Base-by-base conservation (phyloP, 23 tunicate genomes). In the Corella eumyota region DNA sequence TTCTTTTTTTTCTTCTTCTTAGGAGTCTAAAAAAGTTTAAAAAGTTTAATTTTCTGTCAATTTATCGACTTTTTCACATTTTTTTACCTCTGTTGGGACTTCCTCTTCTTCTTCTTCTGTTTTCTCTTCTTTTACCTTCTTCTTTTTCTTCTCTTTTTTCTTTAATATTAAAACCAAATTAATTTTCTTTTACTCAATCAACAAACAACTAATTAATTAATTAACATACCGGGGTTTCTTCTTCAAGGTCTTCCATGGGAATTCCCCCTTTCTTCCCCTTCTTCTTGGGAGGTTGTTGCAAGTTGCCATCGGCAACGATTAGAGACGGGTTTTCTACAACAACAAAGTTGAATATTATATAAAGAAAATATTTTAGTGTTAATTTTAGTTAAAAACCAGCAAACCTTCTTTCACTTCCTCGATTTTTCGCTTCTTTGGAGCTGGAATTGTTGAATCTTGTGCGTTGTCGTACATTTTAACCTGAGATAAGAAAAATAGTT, bases 381-480 rank as follows among this genome's bases (percentile, higher is more conserved):
- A 40, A 27, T 20, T 51, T n/a, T n/a, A n/a, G n/a, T n/a, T n/a
- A n/a, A n/a, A n/a, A n/a, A n/a, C n/a, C n/a, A n/a, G n/a, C n/a
- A n/a, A n/a, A n/a, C n/a, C 69, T 40, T 45, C 55, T 17, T 70
- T 67, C 28, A 61, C 34, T 32, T 86, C 90, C 22, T 90, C 90
- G 13, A 37, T 45, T 48, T 92, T 82, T 53, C 92, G 45, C 55
- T 92, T 92, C 56, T 65, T 64, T 0, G 95, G 81, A 2, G 58
- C 88, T 31, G 93, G 81, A 40, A 83, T 34, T 6, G 95, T 84
- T 33, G 65, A 65, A 45, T 93, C 99, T 36, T 70, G 86, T 20
- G 99, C 81, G 38, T 70, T 73, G 77, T 87, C 85, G 65, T 90
- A 90, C 58, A 61, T 69, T 35, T 60, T 62, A 22, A 81, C 60